phyloP scores from a whole-genome alignment of 53 echinoderm and acorn worm species.

The Hippasteria phrygiana region DNA sequence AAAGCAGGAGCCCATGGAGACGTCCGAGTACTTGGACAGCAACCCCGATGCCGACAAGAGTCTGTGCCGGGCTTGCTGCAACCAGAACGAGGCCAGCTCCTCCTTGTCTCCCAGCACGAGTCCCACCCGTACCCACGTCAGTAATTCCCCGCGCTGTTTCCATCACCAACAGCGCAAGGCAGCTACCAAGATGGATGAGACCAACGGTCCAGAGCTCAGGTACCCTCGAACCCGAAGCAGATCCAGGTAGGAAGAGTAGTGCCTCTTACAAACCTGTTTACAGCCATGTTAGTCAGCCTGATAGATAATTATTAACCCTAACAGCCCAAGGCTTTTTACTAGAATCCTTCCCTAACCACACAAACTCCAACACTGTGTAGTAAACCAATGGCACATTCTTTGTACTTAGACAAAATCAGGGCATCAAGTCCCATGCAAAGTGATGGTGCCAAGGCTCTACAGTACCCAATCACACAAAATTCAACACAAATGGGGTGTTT shows the following conservation, averaged over 20 bases:
- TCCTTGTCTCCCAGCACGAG: slow-evolving; percentile 46
- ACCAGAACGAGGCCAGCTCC: slow-evolving; percentile 71
- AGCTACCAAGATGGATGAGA: slow-evolving; percentile 30
- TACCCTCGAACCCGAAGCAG: slow-evolving; percentile 50
- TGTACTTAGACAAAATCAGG: no score
- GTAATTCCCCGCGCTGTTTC: slow-evolving; percentile 17
- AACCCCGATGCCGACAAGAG: slow-evolving; percentile 94
- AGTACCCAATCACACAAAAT: no score
- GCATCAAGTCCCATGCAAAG: no score
- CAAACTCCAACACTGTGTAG: no score
- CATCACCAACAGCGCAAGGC: slow-evolving; percentile 28
- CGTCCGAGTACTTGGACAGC: slow-evolving; percentile 63
- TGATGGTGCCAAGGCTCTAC: no score
- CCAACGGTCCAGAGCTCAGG: slow-evolving; percentile 5
- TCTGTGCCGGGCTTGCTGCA: slow-evolving; percentile 94
- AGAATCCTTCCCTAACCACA: no score
- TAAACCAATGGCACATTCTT: no score
- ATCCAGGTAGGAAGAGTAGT: slow-evolving; percentile 27
- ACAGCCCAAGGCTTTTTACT: no score
- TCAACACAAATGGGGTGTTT: no score
- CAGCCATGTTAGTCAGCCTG: no score
- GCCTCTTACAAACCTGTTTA: neutral
- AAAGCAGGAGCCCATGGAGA: slow-evolving; percentile 77
- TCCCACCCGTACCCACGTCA: slow-evolving; percentile 16
- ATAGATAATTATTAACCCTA: no score